Percentiles rank a stretch among this genome's conserved stretches.
These are phyloP conservation scores for Caenorhabditis afra DNA, from an alignment of 2,888 invertebrate genomes.

Conservation along the genomic window DNA sequence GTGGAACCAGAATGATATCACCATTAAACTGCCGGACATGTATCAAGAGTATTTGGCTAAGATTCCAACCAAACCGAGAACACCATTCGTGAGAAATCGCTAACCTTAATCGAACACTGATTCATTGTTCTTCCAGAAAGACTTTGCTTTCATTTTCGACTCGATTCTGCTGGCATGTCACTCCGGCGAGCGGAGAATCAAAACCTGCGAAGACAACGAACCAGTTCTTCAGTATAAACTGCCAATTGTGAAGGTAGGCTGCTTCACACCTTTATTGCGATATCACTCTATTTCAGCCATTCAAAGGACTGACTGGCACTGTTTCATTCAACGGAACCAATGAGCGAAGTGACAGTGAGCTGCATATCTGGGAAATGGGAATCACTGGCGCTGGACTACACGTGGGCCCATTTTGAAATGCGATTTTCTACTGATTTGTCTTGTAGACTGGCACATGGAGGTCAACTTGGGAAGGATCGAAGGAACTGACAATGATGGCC, in stretches of 20 bases:
- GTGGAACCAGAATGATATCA: slow-evolving; percentile 54
- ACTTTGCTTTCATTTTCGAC: slow-evolving; percentile 67
- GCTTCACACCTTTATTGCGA: too few species aligned
- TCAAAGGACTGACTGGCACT: slow-evolving; percentile 67
- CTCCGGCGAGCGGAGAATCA: slow-evolving; percentile 30
- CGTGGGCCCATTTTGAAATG: slow-evolving; percentile 32
- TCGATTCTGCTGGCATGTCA: slow-evolving; percentile 63
- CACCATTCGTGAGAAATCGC: slow-evolving; percentile 46
- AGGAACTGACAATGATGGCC: slow-evolving; percentile 65
- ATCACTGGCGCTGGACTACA: slow-evolving; percentile 66
- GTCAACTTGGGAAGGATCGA: slow-evolving; percentile 63
- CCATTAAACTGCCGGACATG: slow-evolving; percentile 45
- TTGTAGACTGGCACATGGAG: slow-evolving; percentile 74
- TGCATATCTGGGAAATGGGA: slow-evolving; percentile 71
- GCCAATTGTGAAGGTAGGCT: slow-evolving; percentile 55
- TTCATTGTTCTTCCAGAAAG: too few species aligned
- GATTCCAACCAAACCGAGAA: slow-evolving; percentile 27
- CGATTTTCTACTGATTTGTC: neutral
- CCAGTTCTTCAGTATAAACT: slow-evolving; percentile 31
- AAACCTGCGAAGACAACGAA: slow-evolving; percentile 28
- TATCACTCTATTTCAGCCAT: slow-evolving; percentile 63
- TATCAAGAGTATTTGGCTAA: slow-evolving; percentile 48
- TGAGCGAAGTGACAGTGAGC: slow-evolving; percentile 59
- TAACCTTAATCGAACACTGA: too few species aligned
- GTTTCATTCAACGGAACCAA: slow-evolving; percentile 63